phyloP scores from a whole-genome alignment of 2,797 vertebrate genomes.

The Streptopelia turtur region DNA sequence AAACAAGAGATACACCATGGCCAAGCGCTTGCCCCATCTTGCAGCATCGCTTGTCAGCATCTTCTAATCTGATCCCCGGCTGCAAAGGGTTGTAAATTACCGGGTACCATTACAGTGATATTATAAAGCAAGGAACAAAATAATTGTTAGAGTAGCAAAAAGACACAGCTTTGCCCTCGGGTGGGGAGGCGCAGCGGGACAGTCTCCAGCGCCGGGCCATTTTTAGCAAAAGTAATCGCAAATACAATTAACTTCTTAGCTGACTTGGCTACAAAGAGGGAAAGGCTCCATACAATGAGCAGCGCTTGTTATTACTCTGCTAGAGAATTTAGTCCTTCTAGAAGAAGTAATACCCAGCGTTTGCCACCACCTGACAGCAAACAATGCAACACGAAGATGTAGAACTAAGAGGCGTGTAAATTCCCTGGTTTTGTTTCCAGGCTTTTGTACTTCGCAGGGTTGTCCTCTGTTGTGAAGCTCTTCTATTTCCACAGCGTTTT shows the following conservation, averaged over 20 bases:
- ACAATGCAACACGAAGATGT: neutral
- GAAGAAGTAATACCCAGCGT: neutral
- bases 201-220: neutral
- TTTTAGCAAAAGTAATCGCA: slow-evolving; percentile 41
- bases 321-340: neutral
- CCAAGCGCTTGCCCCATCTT: neutral
- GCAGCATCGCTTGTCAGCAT: slow-evolving; percentile 1
- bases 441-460: neutral
- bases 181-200: neutral
- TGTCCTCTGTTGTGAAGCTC: neutral
- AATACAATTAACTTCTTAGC: slow-evolving; percentile 38
- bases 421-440: neutral
- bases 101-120: neutral
- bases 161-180: neutral
- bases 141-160: slow-evolving; percentile 26
- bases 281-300: neutral
- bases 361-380: neutral
- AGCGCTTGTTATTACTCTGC: neutral
- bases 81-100: slow-evolving; percentile 33
- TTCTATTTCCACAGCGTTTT: neutral
- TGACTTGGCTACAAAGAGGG: neutral
- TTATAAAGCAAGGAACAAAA: slow-evolving; percentile 27
- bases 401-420: neutral
- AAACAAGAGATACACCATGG: neutral
- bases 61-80: slow-evolving; percentile 43